phyloP scores from a whole-genome alignment of 2,888 invertebrate species.

The Clunio marinus region DNA sequence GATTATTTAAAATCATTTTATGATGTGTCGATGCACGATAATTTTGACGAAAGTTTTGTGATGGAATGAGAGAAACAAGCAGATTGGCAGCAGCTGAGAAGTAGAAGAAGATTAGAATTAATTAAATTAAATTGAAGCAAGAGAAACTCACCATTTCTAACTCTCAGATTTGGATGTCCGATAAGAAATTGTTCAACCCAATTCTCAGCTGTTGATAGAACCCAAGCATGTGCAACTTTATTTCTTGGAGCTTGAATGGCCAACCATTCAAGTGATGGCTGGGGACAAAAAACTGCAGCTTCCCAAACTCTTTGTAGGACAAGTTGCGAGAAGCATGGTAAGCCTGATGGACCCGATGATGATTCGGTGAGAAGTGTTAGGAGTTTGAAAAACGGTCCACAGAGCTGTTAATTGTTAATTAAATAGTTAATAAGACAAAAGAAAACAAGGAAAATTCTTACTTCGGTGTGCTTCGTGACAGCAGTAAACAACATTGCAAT shows the following conservation, averaged over 20 bases:
- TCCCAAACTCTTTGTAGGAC: conserved; percentile 86
- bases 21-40: conserved; percentile 61
- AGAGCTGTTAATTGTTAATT: conserved; percentile 56
- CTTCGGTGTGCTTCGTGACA: conserved; percentile 85
- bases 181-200: conserved; percentile 89
- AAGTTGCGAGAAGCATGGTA: conserved; percentile 87
- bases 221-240: conserved; percentile 86
- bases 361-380: conserved; percentile 83
- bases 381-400: conserved; percentile 88
- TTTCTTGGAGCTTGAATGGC: conserved; percentile 80
- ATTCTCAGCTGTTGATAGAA: conserved; percentile 82
- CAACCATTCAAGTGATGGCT: conserved; percentile 89
- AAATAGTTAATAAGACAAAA: conserved; percentile 9
- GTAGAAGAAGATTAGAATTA: too few species aligned
- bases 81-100: conserved; percentile 75
- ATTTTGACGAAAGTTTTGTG: conserved; percentile 82
- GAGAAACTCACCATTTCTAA: conserved; percentile 65
- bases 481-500: conserved; percentile 87
- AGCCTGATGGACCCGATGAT: conserved; percentile 68
- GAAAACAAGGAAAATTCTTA: conserved; percentile 45
- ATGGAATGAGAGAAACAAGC: conserved; percentile 85
- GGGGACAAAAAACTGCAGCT: conserved; percentile 83
- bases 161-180: conserved; percentile 78
- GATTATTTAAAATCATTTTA: conserved; percentile 46
- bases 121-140: not conserved